Percentiles rank a stretch among this genome's conserved stretches.
These are phyloP conservation scores for Pipistrellus pygmaeus DNA, from an alignment of 2,797 vertebrate genomes.

Conservation along the genomic window DNA sequence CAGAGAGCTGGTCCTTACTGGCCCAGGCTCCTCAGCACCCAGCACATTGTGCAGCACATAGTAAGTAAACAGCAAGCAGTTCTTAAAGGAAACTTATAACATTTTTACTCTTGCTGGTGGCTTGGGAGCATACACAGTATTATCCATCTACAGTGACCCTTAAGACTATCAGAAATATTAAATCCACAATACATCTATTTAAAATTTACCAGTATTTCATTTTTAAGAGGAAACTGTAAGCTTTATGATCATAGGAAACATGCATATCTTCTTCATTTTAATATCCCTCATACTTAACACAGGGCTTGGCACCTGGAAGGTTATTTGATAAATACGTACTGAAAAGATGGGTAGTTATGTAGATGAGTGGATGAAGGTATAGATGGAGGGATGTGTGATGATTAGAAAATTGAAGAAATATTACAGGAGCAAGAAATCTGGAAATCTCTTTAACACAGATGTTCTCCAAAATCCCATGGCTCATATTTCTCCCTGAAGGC, in stretches of 20 bases:
- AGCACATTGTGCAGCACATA: not conserved
- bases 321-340: not conserved
- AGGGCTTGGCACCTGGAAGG: not conserved
- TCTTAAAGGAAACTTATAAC: constrained; percentile 29
- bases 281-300: not conserved
- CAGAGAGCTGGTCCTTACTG: not conserved
- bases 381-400: not conserved
- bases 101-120: not conserved
- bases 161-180: not conserved
- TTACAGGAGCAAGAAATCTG: not conserved
- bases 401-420: not conserved
- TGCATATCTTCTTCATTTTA: not conserved
- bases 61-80: not conserved
- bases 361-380: not conserved
- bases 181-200: not conserved
- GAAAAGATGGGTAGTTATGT: not conserved
- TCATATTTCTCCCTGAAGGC: constrained; percentile 19
- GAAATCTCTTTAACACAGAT: not conserved
- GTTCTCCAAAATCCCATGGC: not conserved
- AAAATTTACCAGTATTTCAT: not conserved
- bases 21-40: not conserved
- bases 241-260: not conserved
- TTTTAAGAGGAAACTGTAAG: not conserved
- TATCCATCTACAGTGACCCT: not conserved
- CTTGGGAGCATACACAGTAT: not conserved